A percentile compares a stretch with the other conserved stretches of the same genome.
These are phyloP conservation scores for Cheirogaleus major DNA, from an alignment of 2,797 vertebrate species.

Conservation along the genomic window DNA sequence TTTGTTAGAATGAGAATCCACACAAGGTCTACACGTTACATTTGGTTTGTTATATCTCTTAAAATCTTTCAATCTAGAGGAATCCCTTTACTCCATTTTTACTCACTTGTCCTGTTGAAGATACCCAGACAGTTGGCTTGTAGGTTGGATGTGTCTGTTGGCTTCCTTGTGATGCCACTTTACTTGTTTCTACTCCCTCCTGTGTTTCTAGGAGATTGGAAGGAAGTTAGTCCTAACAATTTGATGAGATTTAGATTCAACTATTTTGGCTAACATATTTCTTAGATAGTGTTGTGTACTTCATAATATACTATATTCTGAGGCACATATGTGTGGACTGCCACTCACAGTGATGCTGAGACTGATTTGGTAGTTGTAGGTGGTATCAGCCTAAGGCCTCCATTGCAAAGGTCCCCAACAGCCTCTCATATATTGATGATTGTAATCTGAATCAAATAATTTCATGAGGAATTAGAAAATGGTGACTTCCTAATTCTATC, in stretches of 20 bases:
- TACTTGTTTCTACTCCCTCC: not conserved
- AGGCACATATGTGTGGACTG: not conserved
- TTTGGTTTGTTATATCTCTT: not conserved
- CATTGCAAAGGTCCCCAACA: not conserved
- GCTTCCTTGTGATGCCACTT: not conserved
- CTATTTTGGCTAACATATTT: slow-evolving; percentile 18
- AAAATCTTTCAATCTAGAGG: not conserved
- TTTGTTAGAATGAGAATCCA: slow-evolving; percentile 19
- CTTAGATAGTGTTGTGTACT: not conserved
- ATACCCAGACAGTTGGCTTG: not conserved
- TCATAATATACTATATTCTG: not conserved
- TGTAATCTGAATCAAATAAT: not conserved
- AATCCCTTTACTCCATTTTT: not conserved
- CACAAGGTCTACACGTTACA: not conserved
- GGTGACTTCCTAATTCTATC: not conserved
- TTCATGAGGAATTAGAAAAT: slow-evolving; percentile 5
- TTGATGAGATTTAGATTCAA: not conserved
- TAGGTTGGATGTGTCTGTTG: not conserved
- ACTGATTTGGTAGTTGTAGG: not conserved
- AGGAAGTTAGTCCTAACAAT: not conserved
- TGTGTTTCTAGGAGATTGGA: not conserved
- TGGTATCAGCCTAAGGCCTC: not conserved
- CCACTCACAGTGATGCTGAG: not conserved
- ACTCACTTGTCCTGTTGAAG: not conserved
- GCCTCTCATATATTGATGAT: not conserved